Evolutionary conservation across 1,140 invertebrate genomes (phyloP), one percentile per base, ranked within the genome.

Genomic region (Lithobius niger): DNA sequence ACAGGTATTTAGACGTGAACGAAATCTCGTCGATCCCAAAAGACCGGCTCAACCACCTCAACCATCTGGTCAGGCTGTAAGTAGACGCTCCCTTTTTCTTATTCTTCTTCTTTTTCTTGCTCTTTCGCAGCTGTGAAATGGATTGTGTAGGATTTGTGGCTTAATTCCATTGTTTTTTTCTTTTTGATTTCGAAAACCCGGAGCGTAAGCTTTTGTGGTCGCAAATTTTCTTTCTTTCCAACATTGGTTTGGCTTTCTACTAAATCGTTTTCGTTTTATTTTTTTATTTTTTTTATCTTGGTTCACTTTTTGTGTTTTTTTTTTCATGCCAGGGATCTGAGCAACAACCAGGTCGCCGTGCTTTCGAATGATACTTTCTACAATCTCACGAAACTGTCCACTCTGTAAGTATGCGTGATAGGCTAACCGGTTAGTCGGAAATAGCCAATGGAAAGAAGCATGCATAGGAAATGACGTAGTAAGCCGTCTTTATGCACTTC

Each of bases 281-380:
- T n/a, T n/a, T 19, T 28, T 48, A 19, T 45, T 16, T 48, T 36
- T 55, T 61, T 57, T 50, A 21, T 61, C n/a, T 24, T 40, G 43
- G 50, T 22, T 15, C 18, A 18, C 1, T 16, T 27, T 31, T 18
- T 27, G 27, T 26, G 24, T 36, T 55, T 61, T 57, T 50, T 16
- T 61, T 19, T 24, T 40, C 42, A 55, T 22, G 4, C 18, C 73
- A 94, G 90, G 62, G 96, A 99, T 74, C 74, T 99, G 57, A 98
- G 94, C 69, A 95, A 97, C 73, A 99, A 99, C 73, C 82, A 86
- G 67, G 84, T 99, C 60, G 80, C 79, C 44, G 86, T 96, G 60
- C 74, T 99, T 36, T 84, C 91, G 40, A 90, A 96, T 69, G 78
- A 85, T 66, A 90, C 90, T 2, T 99, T 99, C 69, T 77, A 80